Percentiles rank a stretch among this genome's conserved stretches.
These are phyloP conservation scores for Pollenia amentaria DNA, from an alignment of 2,888 invertebrate genomes.

Conservation along the genomic window DNA sequence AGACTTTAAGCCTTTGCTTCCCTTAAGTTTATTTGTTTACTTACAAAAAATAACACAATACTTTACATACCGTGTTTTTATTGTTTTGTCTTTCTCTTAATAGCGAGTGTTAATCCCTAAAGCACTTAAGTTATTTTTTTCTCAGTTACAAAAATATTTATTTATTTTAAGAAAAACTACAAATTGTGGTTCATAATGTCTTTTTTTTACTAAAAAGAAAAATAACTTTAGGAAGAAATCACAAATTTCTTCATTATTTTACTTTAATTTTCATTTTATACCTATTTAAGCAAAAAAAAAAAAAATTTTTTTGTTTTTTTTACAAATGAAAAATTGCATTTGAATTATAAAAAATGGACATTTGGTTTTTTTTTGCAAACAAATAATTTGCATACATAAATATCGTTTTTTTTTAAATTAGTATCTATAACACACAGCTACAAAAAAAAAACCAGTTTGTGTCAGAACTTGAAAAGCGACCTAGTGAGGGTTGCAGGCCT, in stretches of 20 bases:
- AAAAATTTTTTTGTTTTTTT: background rate
- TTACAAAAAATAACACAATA: slow-evolving; percentile 13
- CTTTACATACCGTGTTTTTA: slow-evolving; percentile 35
- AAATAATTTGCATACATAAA: background rate
- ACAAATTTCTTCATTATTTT: slow-evolving; percentile 11
- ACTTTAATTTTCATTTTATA: background rate
- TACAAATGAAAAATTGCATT: background rate
- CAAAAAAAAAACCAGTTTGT: too few species aligned
- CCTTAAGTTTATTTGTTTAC: slow-evolving; percentile 41
- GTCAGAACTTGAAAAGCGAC: too few species aligned
- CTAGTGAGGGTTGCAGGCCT: too few species aligned
- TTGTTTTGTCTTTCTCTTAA: background rate
- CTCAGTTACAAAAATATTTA: slow-evolving; percentile 16
- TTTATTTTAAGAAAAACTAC: slow-evolving; percentile 26
- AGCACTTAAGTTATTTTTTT: slow-evolving; percentile 61
- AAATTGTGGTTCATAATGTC: slow-evolving; percentile 46
- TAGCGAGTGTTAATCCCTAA: slow-evolving; percentile 60
- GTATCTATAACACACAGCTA: too few species aligned
- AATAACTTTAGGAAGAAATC: slow-evolving; percentile 30
- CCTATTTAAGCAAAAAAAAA: background rate
- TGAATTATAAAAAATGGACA: background rate
- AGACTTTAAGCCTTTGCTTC: background rate
- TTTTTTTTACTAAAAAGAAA: slow-evolving; percentile 18
- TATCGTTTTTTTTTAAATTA: too few species aligned
- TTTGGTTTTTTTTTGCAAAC: background rate